Evolutionary conservation across 2,113 vertebrate species (phyloP), one percentile per base, ranked within the genome.

Genomic region (Lophura nycthemera): DNA sequence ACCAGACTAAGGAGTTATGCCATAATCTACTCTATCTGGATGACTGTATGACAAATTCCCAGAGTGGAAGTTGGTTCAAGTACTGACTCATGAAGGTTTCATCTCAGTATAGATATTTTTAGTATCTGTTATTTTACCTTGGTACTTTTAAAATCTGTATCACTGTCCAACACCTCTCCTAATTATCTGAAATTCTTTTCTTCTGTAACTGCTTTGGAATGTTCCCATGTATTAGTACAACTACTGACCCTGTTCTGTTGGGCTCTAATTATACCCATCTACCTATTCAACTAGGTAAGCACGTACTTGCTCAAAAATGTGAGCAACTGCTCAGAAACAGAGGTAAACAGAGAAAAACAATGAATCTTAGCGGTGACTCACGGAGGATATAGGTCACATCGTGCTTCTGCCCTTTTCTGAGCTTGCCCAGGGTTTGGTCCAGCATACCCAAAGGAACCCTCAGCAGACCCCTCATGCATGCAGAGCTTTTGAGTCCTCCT

Each of bases 31-130:
- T 29, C 45, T 65, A 22, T 42, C 47, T 47, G 81, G 77, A 50
- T 3, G 1, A 38, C 92, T 86, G 83, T 72, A 57, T 88, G 70
- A 32, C 56, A 83, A 67, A 91, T 91, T 94, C 70, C 83, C 88
- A 16, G 86, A 89, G 86, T 48, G 70, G 43, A 86, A 57, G 34
- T 52, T 94, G 95, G 90, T 66, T 88, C 14, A 3, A 52, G 52
- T 27, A 81, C 76, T 40, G 72, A 92, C 84, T 84, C 90, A 95
- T 50, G 92, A 94, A 82, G 74, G 86, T 78, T 92, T 83, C 66
- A 94, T 86, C 73, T 83, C 93, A 81, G 42, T 67, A 56, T 13
- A 67, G 89, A 64, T 93, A 96, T 94, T 96, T 96, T 96, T 92
- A 95, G 93, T 86, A 75, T 78, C 90, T 83, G 50, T 81, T 96